Base-by-base conservation (phyloP, 2,888 invertebrate species). In the Caprella mutica region DNA sequence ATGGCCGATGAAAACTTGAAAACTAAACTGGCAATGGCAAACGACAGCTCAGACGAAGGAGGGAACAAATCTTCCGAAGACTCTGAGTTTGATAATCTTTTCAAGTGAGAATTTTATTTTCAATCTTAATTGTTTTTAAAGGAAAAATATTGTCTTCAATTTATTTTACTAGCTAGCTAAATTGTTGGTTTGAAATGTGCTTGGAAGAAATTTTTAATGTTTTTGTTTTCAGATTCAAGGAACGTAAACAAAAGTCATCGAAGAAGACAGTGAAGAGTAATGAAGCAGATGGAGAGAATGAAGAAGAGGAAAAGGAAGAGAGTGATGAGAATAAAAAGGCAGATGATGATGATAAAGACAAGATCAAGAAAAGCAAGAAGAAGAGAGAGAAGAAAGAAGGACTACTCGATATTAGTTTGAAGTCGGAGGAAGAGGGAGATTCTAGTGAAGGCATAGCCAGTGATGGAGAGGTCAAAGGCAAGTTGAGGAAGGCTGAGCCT, bases 361-460 rank as follows among this genome's bases (percentile, higher is more conserved):
- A 33, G 17, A 53, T 56, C 39, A 65, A 61, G 46, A 62, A 65
- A 24, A 38, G 38, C 24, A 23, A 24, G 14, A 38, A 44, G n/a
- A 44, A 54, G 23, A 27, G 42, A 21, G 42, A 27, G 29, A 8
- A 6, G 5, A 54, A 35, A 17, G 57, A 61, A 29, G 62, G 60
- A 6, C 29, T 63, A 30, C 39, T 63, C 21, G 63, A 63, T 50
- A 63, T 63, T n/a, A 46, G 35, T 21, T 53, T 63, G 29, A 17
- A 48, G 8, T 9, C 9, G 9, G 56, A 52, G 17, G 56, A 54
- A 2, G 35, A 56, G 3, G 35, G 14, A n/a, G 56, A 58, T 1
- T 30, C 26, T 5, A 54, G 50, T 19, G 54, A 48, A 1, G 43
- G 38, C 1, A 33, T 24, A 19, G 33, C 23, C 9, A 42, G 43